Evolutionary conservation across 2,113 vertebrate genomes (phyloP).

Genomic region (Cyanoliseus patagonus): DNA sequence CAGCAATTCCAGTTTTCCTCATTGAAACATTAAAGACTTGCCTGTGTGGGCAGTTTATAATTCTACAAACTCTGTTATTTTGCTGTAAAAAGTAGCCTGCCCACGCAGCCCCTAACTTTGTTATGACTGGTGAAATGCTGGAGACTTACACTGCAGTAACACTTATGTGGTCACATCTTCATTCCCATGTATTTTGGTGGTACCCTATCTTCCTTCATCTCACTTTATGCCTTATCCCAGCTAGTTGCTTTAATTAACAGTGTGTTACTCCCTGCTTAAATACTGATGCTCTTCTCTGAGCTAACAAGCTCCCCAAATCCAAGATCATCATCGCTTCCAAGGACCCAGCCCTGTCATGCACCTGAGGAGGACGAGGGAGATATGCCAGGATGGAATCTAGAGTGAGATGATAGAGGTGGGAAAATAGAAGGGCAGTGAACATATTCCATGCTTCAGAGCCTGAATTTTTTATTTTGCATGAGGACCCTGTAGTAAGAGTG

Average conservation of each 20-base stretch:
- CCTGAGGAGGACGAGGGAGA: not conserved
- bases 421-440: not conserved
- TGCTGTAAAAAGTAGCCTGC: not conserved
- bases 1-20: not conserved
- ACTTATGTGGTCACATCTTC: not conserved
- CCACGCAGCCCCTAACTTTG: not conserved
- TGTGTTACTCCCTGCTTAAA: not conserved
- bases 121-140: not conserved
- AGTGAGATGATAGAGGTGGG: not conserved
- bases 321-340: fast-evolving
- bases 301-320: not conserved
- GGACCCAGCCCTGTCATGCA: not conserved
- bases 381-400: not conserved
- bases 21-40: not conserved
- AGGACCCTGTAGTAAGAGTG: not conserved
- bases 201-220: not conserved
- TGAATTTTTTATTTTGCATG: not conserved
- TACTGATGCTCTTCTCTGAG: not conserved
- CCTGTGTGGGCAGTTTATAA: not conserved
- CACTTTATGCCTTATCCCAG: not conserved
- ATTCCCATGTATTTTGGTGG: not conserved
- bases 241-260: not conserved
- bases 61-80: not conserved
- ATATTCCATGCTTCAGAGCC: not conserved
- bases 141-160: not conserved